These are phyloP conservation scores for Nephrocerus scutellatus DNA, from an alignment of 2,888 invertebrate genomes.

Conservation along the genomic window DNA sequence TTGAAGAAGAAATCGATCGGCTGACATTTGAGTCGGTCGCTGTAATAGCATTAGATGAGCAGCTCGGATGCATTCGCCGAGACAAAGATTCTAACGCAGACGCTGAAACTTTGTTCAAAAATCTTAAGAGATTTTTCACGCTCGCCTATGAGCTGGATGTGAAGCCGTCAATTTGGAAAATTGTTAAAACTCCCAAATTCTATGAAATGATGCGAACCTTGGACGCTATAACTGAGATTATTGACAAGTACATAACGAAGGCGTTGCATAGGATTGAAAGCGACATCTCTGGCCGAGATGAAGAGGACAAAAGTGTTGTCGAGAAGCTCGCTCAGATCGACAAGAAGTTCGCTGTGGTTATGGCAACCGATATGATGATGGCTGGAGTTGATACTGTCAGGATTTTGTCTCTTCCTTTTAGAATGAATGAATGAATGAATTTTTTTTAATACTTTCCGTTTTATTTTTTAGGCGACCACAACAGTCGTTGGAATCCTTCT, in stretches of 20 bases:
- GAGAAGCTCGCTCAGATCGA: conserved; percentile 56
- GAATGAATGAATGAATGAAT: not conserved
- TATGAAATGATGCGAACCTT: conserved; percentile 18
- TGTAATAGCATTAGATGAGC: conserved; percentile 38
- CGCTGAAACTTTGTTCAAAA: conserved; percentile 7
- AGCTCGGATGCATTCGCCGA: conserved; percentile 23
- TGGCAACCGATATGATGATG: conserved; percentile 60
- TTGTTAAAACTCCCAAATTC: conserved; percentile 23
- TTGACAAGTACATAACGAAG: conserved; percentile 36
- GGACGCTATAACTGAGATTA: conserved; percentile 32
- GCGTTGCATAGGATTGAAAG: conserved; percentile 31
- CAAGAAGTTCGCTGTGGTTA: conserved; percentile 54
- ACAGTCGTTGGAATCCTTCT: conserved; percentile 54
- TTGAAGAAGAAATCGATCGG: conserved; percentile 48
- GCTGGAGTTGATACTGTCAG: conserved; percentile 64
- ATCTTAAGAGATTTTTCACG: conserved; percentile 15
- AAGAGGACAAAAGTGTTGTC: conserved; percentile 53
- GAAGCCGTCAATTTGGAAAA: conserved; percentile 24
- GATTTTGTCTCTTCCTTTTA: no score
- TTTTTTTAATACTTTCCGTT: no score
- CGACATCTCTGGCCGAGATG: conserved; percentile 27
- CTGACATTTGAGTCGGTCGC: conserved; percentile 53
- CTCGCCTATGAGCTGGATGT: conserved; percentile 22
- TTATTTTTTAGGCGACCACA: no score
- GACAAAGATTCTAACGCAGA: conserved; percentile 13